Base-by-base conservation (phyloP, 37 sponge, comb jelly and placozoan species). In the Spongilla lacustris region DNA sequence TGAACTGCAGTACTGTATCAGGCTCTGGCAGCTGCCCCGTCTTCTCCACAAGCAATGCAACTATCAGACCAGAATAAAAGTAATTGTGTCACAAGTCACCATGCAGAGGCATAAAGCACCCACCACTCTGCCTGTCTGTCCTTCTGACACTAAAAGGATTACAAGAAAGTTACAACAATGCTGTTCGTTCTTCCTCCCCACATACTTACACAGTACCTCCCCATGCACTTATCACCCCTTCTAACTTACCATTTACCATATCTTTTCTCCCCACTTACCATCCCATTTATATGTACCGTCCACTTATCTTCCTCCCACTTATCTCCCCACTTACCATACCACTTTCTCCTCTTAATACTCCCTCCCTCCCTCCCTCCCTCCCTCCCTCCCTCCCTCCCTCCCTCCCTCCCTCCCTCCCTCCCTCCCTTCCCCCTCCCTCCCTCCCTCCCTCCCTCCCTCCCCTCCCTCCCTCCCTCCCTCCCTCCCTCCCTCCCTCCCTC, bases 11-110 rank as follows among this genome's bases (percentile, higher is more conserved):
- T 11, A 86, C 78, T 25, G 32, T 38, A 10, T 91, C 83, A 11
- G 68, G 23, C 28, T 88, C 84, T n/a, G 72, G 27, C 24, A 89
- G 68, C 21, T 34, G 48, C 10, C 70, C 76, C 13, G 87, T 67
- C 68, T 69, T 77, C 17, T 82, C 76, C 21, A 82, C 23, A 33
- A 33, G 4, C 21, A 30, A 14, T 22, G 19, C 25, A 75, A 11
- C 34, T 75, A 31, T 36, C 1, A 17, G 19, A 13, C 58, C 41
- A 41, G 41, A 41, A 41, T 41, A 17, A 58, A 58, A 17, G 21
- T 1, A 58, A 58, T 8, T 17, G 21, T 17, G 0, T 46, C 32
- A 77, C 78, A 35, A 36, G 41, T 41, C 41, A 41, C 41, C 41
- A 41, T 9, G 41, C 41, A n/a, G n/a, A n/a, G 41, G 41, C 6